Base-by-base conservation (phyloP, 1,140 invertebrate species). In the Drosophila equinoxialis region DNA sequence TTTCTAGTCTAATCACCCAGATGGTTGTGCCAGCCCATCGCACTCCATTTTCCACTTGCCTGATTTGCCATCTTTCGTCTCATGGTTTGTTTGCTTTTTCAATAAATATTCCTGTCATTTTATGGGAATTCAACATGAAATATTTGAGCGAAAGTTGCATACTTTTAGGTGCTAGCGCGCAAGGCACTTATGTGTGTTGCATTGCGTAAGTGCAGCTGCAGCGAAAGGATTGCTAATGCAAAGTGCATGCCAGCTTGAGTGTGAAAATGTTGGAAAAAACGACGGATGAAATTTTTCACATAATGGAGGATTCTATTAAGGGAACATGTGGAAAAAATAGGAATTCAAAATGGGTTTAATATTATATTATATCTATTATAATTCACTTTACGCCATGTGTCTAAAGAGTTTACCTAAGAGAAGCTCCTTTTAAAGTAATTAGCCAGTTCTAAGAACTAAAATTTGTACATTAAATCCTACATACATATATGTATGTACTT, bases 181-280 rank as follows among this genome's bases (percentile, higher is more conserved):
- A 17, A 26, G 20, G 65, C 77, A 85, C 71, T 85, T 85, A 75
- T 51, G 45, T 81, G 74, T 79, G 77, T 81, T 69, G 68, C 81
- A 81, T 72, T 78, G 77, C 81, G 83, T 87, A 86, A 86, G 76
- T 86, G 79, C 79, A 87, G 72, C 83, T 87, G 83, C 79, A 75
- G 83, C 79, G 68, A 82, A 72, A 70, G 13, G 13, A 26, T 55
- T 17, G 62, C 7, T 37, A 48, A 39, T 42, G 73, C 65, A 82
- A 60, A 85, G 68, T 81, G 74, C 75, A 86, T 87, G 79, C 60
- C 83, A 86, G 82, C 83, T 86, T 87, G 76, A 59, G 79, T 86
- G 72, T 87, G 83, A 87, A 86, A 87, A 83, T 86, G 73, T 75
- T 82, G 83, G 79, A 87, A 82, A 79, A 77, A n/a, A 39, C 3